phyloP scores from a whole-genome alignment of 2,797 vertebrate genomes.

The Mycteria americana region DNA sequence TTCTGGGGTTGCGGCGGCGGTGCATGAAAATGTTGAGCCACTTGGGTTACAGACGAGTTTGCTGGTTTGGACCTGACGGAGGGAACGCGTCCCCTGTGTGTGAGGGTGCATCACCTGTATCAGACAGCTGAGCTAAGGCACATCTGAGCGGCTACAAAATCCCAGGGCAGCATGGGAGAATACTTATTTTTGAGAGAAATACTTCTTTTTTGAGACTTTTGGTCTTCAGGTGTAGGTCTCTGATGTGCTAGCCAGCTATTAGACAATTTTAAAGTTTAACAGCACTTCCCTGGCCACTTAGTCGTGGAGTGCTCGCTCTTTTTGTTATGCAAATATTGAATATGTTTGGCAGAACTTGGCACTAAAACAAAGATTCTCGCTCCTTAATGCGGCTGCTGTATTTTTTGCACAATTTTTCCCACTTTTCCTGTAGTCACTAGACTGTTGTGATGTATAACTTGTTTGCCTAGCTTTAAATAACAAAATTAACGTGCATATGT shows the following conservation, averaged over 20 bases:
- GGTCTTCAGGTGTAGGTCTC: neutral
- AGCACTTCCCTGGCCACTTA: neutral
- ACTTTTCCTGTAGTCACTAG: neutral
- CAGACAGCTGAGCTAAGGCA: fast-evolving
- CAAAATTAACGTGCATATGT: fast-evolving
- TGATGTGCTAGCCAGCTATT: neutral
- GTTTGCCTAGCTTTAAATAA: neutral
- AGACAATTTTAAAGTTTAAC: fast-evolving
- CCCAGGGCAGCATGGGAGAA: fast-evolving
- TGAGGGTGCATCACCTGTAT: fast-evolving
- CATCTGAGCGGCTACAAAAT: fast-evolving
- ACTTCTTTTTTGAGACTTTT: fast-evolving
- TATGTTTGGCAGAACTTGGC: neutral
- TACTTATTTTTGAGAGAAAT: fast-evolving
- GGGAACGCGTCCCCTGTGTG: fast-evolving
- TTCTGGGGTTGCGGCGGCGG: neutral
- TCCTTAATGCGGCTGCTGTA: neutral
- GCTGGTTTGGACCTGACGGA: neutral
- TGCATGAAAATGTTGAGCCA: fast-evolving
- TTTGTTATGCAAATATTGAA: neutral
- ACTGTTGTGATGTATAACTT: neutral
- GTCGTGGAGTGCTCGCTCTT: neutral
- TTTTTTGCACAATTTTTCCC: neutral
- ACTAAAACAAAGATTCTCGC: neutral
- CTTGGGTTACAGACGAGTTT: fast-evolving